phyloP scores from a whole-genome alignment of 1,140 invertebrate genomes.

The Hypsibius dujardini region DNA sequence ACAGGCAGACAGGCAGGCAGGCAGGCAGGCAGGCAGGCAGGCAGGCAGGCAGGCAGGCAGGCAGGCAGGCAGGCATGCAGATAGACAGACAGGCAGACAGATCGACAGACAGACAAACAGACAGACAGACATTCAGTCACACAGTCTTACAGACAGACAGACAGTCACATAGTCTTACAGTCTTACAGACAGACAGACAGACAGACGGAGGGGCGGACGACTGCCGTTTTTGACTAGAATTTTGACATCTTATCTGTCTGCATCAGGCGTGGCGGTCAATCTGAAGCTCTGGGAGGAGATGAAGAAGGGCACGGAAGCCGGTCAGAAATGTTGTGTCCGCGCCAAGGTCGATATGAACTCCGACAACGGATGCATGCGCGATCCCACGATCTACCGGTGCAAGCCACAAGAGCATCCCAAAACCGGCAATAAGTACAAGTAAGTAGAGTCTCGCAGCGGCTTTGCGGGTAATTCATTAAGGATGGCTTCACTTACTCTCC shows the following conservation, averaged over 20 bases:
- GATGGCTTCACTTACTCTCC: too few relatives aligned
- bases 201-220: too few relatives aligned
- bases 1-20: too few relatives aligned
- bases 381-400: conserved; percentile 97
- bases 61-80: too few relatives aligned
- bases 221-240: too few relatives aligned
- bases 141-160: too few relatives aligned
- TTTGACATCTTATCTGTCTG: too few relatives aligned
- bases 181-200: neutral
- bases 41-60: too few relatives aligned
- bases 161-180: neutral
- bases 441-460: conserved; percentile 30
- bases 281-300: conserved; percentile 82
- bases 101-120: too few relatives aligned
- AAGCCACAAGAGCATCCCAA: conserved; percentile 80
- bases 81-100: too few relatives aligned
- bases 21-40: too few relatives aligned
- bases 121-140: conserved; percentile 24
- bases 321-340: conserved; percentile 72
- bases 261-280: conserved; percentile 64
- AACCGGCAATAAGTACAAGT: conserved; percentile 90
- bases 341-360: conserved; percentile 96
- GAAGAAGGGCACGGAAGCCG: conserved; percentile 58
- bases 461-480: too few relatives aligned
- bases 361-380: conserved; percentile 83